phyloP scores from a whole-genome alignment of 2,797 vertebrate genomes.

The Pachyuromys duprasi region DNA sequence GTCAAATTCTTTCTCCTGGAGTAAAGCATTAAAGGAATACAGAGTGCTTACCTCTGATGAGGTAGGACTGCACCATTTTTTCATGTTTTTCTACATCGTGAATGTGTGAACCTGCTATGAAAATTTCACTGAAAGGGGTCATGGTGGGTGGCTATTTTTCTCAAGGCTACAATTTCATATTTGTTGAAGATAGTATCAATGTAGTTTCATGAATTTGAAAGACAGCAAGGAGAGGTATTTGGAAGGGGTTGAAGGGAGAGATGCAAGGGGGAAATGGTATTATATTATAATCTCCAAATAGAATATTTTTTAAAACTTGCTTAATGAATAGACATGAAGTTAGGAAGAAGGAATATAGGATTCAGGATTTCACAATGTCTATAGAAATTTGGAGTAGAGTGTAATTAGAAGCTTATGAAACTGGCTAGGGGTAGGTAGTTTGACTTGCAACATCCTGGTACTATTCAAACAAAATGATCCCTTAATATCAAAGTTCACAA shows the following conservation, averaged over 20 bases:
- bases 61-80: neutral
- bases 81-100: neutral
- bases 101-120: neutral
- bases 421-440: neutral
- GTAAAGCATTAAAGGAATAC: neutral
- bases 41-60: neutral
- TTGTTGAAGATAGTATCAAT: neutral
- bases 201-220: neutral
- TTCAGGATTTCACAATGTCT: neutral
- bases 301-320: neutral
- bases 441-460: neutral
- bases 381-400: neutral
- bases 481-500: neutral
- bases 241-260: neutral
- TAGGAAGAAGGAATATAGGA: rapidly evolving
- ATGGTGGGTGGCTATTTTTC: too few relatives aligned
- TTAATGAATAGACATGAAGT: neutral
- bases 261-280: neutral
- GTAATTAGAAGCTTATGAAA: neutral
- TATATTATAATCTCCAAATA: neutral
- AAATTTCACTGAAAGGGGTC: neutral
- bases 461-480: neutral
- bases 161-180: neutral
- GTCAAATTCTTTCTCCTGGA: neutral
- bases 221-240: neutral